These are phyloP conservation scores for Anseranas semipalmata DNA, from an alignment of 2,113 vertebrate genomes.

Conservation along the genomic window DNA sequence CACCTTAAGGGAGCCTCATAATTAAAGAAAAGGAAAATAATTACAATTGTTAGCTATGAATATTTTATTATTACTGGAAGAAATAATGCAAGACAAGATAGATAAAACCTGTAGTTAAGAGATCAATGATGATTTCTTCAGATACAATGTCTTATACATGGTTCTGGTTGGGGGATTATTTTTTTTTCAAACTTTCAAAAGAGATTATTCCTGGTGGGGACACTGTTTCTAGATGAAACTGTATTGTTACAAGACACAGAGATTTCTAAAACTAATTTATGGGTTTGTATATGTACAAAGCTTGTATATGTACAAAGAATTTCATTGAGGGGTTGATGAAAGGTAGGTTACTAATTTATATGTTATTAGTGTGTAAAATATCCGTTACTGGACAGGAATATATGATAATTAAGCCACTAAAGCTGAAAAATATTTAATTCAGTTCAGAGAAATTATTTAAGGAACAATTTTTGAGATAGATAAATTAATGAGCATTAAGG, in stretches of 20 bases:
- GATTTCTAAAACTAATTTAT: not conserved
- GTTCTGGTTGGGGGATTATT: not conserved
- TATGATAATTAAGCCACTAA: not conserved
- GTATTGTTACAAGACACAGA: not conserved
- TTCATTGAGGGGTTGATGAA: not conserved
- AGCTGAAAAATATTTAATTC: not conserved
- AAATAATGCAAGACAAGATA: not conserved
- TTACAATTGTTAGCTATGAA: not conserved
- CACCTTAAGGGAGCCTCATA: not conserved
- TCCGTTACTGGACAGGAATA: not conserved
- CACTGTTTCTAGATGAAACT: not conserved
- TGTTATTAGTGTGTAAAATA: not conserved
- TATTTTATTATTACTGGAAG: not conserved
- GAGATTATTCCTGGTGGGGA: not conserved
- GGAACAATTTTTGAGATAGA: not conserved
- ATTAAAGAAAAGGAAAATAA: constrained; percentile 30
- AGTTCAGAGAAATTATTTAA: not conserved
- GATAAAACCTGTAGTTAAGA: not conserved
- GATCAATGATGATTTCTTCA: fast-evolving
- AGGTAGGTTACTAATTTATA: not conserved
- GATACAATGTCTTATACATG: not conserved
- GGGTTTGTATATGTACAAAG: too few relatives aligned
- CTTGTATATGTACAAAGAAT: too few relatives aligned
- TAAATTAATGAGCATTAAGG: not conserved
- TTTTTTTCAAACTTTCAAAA: not conserved